phyloP scores from a whole-genome alignment of 2,797 vertebrate genomes.

The Danio choprae region DNA sequence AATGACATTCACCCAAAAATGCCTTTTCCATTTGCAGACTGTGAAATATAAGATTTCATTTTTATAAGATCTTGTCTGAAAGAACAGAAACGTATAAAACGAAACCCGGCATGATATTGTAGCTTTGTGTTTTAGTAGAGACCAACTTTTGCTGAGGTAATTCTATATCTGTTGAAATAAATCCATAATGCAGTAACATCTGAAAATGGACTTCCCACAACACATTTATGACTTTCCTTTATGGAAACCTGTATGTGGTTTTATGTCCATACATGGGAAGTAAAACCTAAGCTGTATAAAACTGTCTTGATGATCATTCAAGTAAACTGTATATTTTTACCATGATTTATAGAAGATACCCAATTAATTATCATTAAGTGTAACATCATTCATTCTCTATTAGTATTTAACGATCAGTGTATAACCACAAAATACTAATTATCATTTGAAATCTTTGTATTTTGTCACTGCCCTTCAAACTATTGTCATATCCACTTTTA shows the following conservation, averaged over 20 bases:
- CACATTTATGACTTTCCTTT: conserved; percentile 13
- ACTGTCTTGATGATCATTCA: background rate
- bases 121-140: conserved; percentile 18
- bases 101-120: background rate
- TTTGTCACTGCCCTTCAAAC: too few relatives aligned
- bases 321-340: too few relatives aligned
- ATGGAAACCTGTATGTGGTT: background rate
- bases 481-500: too few relatives aligned
- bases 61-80: conserved; percentile 42
- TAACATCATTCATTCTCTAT: too few relatives aligned
- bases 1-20: conserved; percentile 22
- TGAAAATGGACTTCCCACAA: conserved; percentile 31
- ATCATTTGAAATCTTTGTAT: too few relatives aligned
- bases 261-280: background rate
- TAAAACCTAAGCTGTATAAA: background rate
- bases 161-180: conserved; percentile 28
- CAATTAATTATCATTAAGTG: too few relatives aligned
- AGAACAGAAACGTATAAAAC: conserved; percentile 2
- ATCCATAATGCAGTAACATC: conserved; percentile 13
- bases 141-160: conserved; percentile 21
- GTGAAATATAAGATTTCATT: conserved; percentile 41
- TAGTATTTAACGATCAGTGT: too few relatives aligned
- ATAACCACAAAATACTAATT: too few relatives aligned
- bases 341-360: too few relatives aligned
- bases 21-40: conserved; percentile 43